Evolutionary conservation across 2,888 invertebrate genomes (phyloP).

Genomic region (Sesia bembeciformis): DNA sequence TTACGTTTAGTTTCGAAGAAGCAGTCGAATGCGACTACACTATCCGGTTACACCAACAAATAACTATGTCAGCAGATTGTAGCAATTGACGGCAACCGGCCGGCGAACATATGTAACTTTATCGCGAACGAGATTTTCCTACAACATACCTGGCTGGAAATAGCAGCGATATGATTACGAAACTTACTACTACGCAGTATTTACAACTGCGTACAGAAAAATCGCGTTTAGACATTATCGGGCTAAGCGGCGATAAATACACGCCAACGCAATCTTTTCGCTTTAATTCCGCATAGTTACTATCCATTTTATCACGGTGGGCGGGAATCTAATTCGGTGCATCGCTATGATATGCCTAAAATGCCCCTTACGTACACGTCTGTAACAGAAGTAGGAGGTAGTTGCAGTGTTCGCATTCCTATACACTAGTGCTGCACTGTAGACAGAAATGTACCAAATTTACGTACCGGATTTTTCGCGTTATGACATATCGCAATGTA

Average conservation of each 20-base stretch:
- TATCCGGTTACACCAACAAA: slow-evolving; percentile 57
- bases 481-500: too few species aligned
- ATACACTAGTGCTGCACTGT: too few species aligned
- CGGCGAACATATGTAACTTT: neutral
- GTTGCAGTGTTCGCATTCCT: too few species aligned
- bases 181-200: slow-evolving; percentile 33
- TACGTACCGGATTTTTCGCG: too few species aligned
- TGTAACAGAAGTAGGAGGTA: too few species aligned
- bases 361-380: too few species aligned
- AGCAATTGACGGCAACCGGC: slow-evolving; percentile 46
- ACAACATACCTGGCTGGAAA: slow-evolving; percentile 38
- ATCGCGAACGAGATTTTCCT: slow-evolving; percentile 35
- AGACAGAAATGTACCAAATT: too few species aligned
- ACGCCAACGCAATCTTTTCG: slow-evolving; percentile 60
- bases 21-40: slow-evolving; percentile 28
- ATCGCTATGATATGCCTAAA: slow-evolving; percentile 4
- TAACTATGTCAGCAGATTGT: slow-evolving; percentile 63
- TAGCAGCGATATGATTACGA: slow-evolving; percentile 19
- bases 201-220: slow-evolving; percentile 22
- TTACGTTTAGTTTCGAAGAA: slow-evolving; percentile 53
- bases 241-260: slow-evolving; percentile 56
- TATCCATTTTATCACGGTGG: slow-evolving; percentile 46
- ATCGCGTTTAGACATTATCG: slow-evolving; percentile 48
- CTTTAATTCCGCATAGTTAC: slow-evolving; percentile 67
- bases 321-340: slow-evolving; percentile 51